Base-by-base conservation (phyloP, 2,888 invertebrate species). In the Rhyacophila evoluta region DNA sequence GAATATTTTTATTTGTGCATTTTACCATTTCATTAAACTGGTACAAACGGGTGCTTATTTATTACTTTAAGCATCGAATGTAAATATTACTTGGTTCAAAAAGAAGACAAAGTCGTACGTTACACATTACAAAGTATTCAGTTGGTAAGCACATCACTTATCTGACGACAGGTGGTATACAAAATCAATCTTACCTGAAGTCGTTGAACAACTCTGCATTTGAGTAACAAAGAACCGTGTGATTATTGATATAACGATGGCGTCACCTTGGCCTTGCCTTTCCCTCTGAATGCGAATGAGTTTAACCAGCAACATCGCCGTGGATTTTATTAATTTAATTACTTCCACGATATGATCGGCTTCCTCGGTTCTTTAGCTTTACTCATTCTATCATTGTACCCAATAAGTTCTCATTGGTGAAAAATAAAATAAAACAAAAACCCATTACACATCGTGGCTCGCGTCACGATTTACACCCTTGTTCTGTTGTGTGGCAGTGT, bases 261-360 rank as follows among this genome's bases (percentile, higher is more conserved):
- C 81, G 81, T 81, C 81, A 81, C 81, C 79, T 81, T 80, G 81
- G 81, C 81, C 81, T 81, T 81, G 81, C 81, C 79, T 78, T 80
- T 81, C 79, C 74, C 79, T 73, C 70, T 75, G 81, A 81, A 55
- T 55, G 55, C 19, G 55, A 55, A 79, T 81, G 81, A 81, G 81
- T 80, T 80, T 78, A 81, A 74, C 11, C 67, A 33, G 73, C 70
- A 79, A 79, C 73, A 79, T 19, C 70, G 28, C 27, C 70, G 75
- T 77, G 38, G 78, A 71, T 78, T 73, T 78, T 67, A 29, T 77
- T 70, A 78, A 72, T 78, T 78, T 76, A 78, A 80, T 80, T 80
- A 75, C 77, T 72, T 77, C 72, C 72, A 76, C 72, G 72, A 72
- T 76, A 76, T 25, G 25, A 55, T 55, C 55, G 55, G 55, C 55